Conservation (phyloP, 2,797 vertebrate genomes). For the Ciconia nigra region DNA sequence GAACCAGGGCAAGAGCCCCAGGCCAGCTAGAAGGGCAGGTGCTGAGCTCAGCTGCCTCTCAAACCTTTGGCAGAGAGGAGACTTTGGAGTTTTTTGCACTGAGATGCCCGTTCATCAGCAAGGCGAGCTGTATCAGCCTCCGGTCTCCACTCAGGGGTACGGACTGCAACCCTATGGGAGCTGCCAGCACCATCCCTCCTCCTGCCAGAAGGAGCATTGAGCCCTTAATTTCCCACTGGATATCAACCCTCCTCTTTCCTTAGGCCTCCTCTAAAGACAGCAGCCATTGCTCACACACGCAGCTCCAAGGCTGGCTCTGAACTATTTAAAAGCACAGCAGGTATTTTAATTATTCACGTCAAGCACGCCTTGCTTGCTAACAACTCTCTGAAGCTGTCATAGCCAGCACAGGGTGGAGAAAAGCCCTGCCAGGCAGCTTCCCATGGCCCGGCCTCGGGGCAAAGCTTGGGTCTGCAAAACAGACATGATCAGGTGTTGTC, state of each 20-base stretch:
- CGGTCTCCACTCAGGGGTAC: not conserved
- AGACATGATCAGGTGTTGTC: not conserved
- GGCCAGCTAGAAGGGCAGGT: not conserved
- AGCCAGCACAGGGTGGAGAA: not conserved
- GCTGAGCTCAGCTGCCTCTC: not conserved
- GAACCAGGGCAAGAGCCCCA: not conserved
- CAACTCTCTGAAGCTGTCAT: not conserved
- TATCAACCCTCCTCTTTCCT: not conserved
- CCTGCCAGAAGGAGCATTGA: not conserved
- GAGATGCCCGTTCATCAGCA: not conserved
- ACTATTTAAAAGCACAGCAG: slow-evolving; percentile 59
- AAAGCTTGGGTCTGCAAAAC: not conserved
- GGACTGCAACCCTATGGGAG: not conserved
- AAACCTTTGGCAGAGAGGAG: not conserved
- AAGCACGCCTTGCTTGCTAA: not conserved
- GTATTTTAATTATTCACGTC: slow-evolving; percentile 63
- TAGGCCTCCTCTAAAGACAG: not conserved
- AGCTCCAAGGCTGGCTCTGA: slow-evolving; percentile 35
- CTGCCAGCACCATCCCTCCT: not conserved
- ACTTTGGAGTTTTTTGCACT: not conserved
- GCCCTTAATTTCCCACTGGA: not conserved
- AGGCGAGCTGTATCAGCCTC: not conserved
- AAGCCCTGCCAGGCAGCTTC: not conserved
- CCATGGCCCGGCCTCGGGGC: not conserved
- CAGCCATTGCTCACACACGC: not conserved